Conservation (phyloP, 2,797 vertebrate species). For the Melanotaenia maccullochi region DNA sequence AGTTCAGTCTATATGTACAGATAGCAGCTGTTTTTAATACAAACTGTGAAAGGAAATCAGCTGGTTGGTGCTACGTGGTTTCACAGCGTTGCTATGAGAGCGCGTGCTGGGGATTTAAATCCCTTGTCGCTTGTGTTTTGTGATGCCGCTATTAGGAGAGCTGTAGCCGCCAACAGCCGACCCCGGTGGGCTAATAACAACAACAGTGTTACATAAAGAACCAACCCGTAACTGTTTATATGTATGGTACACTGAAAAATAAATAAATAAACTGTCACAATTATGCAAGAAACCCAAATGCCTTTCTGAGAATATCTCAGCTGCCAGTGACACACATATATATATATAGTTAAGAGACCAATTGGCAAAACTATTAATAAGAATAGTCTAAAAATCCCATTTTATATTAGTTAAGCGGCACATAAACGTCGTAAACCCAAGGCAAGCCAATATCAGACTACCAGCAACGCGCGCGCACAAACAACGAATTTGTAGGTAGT, state of each 20-base stretch:
- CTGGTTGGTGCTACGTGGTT: conserved; percentile 31
- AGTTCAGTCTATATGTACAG: not conserved
- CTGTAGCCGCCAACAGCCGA: conserved; percentile 50
- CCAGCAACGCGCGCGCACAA: not conserved
- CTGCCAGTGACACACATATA: not conserved
- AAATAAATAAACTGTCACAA: not conserved
- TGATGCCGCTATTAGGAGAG: conserved; percentile 59
- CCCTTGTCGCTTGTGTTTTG: conserved; percentile 16
- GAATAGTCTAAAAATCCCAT: not conserved
- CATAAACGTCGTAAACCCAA: not conserved
- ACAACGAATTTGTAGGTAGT: not conserved
- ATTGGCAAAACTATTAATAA: not conserved
- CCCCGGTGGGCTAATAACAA: not conserved
- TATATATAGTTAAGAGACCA: not conserved
- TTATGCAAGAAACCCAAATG: not conserved
- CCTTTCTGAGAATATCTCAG: not conserved
- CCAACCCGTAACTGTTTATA: not conserved
- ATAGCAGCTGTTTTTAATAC: not conserved
- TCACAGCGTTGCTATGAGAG: conserved; percentile 56
- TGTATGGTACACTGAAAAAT: not conserved
- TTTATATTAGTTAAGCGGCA: not conserved
- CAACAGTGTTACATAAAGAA: not conserved
- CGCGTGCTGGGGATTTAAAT: conserved; percentile 30
- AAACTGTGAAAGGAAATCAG: not conserved
- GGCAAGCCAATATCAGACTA: not conserved